Conservation (phyloP, 2,888 invertebrate genomes). For the Thereva unica region DNA sequence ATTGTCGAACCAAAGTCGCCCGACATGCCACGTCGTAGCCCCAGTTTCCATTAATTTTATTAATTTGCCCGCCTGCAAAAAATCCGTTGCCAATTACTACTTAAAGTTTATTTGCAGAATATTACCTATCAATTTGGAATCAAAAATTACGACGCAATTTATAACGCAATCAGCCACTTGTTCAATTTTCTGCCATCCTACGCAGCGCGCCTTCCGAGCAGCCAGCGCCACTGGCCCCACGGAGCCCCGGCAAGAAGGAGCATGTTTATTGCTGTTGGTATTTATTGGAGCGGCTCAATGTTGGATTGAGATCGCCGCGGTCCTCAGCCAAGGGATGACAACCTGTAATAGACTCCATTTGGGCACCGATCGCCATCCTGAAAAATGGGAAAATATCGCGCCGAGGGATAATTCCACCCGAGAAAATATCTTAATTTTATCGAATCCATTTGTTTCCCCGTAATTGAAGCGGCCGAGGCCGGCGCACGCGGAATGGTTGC, state of each 20-base stretch:
- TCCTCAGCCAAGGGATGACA: slow-evolving; percentile 14
- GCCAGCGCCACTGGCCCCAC: too few species aligned
- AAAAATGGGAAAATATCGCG: slow-evolving; percentile 21
- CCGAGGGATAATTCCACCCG: slow-evolving; percentile 22
- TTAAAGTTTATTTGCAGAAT: slow-evolving; percentile 31
- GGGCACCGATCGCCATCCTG: slow-evolving; percentile 10
- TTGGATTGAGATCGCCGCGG: slow-evolving; percentile 8
- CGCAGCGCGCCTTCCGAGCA: slow-evolving; percentile 23
- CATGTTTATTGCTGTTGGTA: slow-evolving; percentile 23
- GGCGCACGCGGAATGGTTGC: not conserved
- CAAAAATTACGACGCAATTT: slow-evolving; percentile 33
- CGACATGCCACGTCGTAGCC: too few species aligned
- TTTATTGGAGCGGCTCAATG: slow-evolving; percentile 28
- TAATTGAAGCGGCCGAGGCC: slow-evolving; percentile 29
- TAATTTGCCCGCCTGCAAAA: too few species aligned
- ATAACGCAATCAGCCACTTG: slow-evolving; percentile 36
- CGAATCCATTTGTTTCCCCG: slow-evolving; percentile 33
- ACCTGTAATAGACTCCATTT: slow-evolving; percentile 26
- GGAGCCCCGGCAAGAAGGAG: not conserved
- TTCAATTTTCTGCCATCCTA: slow-evolving; percentile 35
- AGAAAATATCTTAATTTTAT: slow-evolving; percentile 34
- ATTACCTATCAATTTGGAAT: slow-evolving; percentile 33
- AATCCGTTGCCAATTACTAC: slow-evolving; percentile 14
- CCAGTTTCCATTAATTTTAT: too few species aligned
- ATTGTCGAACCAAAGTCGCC: too few species aligned